These are phyloP conservation scores for Megalops cyprinoides DNA, from an alignment of 2,797 vertebrate genomes.

Conservation along the genomic window DNA sequence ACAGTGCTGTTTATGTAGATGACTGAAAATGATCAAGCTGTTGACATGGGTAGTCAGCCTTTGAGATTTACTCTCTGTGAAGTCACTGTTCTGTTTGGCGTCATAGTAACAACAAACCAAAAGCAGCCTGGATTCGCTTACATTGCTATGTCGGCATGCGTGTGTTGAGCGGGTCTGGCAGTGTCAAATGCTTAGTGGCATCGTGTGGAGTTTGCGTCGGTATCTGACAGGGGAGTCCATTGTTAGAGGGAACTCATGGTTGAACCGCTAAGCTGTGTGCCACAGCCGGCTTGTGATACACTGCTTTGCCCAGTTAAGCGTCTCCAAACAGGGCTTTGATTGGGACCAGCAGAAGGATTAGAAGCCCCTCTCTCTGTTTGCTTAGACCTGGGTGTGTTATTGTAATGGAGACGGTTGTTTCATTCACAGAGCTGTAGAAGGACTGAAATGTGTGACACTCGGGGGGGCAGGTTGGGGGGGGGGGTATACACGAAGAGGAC, in stretches of 20 bases:
- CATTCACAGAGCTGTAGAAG: conserved; percentile 16
- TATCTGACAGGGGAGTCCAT: conserved; percentile 5
- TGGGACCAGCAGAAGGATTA: conserved; percentile 39
- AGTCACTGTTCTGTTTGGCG: background rate
- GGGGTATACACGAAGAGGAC: background rate
- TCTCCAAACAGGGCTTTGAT: conserved; percentile 25
- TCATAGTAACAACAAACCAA: background rate
- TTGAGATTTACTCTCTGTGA: background rate
- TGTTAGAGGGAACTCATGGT: background rate
- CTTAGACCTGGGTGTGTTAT: conserved; percentile 41
- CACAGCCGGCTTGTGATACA: conserved; percentile 24
- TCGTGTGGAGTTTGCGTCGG: background rate
- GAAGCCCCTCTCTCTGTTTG: conserved; percentile 28
- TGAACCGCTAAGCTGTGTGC: conserved; percentile 31
- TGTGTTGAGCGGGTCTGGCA: background rate
- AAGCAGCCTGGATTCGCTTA: background rate
- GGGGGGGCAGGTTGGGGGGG: background rate
- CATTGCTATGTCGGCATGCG: background rate
- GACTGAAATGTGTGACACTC: background rate
- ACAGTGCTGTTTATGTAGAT: background rate
- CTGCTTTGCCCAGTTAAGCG: conserved; percentile 21
- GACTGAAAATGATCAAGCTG: background rate
- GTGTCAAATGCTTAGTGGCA: background rate
- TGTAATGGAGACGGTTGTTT: conserved; percentile 30
- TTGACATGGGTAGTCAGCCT: background rate